A percentile compares a stretch with the other conserved stretches of the same genome.
These are phyloP conservation scores for Nerophis lumbriciformis DNA, from an alignment of 2,113 vertebrate species.

Conservation along the genomic window DNA sequence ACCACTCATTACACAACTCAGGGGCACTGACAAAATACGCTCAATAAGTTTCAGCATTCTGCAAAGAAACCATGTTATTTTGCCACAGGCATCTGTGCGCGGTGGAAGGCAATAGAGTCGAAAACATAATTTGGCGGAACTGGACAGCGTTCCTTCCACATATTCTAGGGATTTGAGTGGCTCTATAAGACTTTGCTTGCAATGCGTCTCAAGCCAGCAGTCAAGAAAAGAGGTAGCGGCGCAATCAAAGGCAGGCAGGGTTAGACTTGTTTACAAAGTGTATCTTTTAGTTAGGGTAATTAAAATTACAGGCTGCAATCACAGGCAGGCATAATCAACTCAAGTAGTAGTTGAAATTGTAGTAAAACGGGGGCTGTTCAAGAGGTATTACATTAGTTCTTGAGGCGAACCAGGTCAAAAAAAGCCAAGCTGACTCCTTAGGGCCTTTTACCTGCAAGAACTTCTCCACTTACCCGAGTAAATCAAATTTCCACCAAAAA, in stretches of 20 bases:
- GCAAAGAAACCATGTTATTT: neutral
- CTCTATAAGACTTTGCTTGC: conserved; percentile 6
- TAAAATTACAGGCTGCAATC: conserved; percentile 33
- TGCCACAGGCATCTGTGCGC: neutral
- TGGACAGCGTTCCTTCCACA: neutral
- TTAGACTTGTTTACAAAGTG: conserved; percentile 11
- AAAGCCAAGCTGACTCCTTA: conserved; percentile 25
- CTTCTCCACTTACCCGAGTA: too few species aligned
- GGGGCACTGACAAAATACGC: neutral
- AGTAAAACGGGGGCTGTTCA: conserved; percentile 34
- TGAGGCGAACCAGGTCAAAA: conserved; percentile 22
- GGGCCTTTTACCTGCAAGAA: too few species aligned
- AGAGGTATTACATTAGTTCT: conserved; percentile 47
- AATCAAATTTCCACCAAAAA: too few species aligned
- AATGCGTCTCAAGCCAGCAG: neutral
- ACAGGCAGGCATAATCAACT: conserved; percentile 18
- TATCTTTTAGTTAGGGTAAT: conserved; percentile 27
- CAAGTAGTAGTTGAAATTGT: conserved; percentile 37
- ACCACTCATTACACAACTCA: neutral
- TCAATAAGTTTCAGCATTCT: neutral
- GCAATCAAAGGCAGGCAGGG: conserved; percentile 4
- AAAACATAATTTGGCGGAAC: conserved; percentile 17
- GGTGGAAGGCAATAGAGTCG: neutral
- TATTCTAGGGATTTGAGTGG: conserved; percentile 7
- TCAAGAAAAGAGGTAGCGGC: conserved; percentile 13